A percentile compares a stretch with the other conserved stretches of the same genome.
phyloP scores from a whole-genome alignment of 2,113 vertebrate species.

The Dasypus novemcinctus region DNA sequence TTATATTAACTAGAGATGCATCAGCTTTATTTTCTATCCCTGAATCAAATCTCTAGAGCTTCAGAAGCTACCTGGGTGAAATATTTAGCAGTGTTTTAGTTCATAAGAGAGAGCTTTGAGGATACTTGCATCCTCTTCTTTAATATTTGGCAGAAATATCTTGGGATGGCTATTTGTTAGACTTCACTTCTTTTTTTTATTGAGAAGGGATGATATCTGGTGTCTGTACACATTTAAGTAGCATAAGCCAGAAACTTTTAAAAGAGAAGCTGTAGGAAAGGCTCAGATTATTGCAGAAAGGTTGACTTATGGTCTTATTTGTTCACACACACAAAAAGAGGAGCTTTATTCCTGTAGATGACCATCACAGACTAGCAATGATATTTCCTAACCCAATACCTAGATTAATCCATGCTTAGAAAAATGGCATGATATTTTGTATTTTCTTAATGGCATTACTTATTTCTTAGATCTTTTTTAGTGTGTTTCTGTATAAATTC shows the following conservation, averaged over 20 bases:
- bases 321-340: too few relatives aligned
- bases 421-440: background rate
- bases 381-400: background rate
- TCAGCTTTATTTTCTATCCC: background rate
- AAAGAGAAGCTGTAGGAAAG: background rate
- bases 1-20: background rate
- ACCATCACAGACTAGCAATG: background rate
- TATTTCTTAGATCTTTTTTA: background rate
- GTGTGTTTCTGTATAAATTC: background rate
- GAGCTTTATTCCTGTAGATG: background rate
- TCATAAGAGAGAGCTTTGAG: background rate
- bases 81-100: background rate
- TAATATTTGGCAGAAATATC: background rate
- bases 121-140: background rate
- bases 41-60: background rate
- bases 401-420: background rate
- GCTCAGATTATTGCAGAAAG: background rate
- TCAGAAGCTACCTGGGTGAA: background rate
- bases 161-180: background rate
- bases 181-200: background rate
- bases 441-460: background rate
- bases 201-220: background rate
- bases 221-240: background rate
- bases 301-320: background rate
- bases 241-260: conserved; percentile 10